Evolutionary conservation across 2,888 invertebrate genomes (phyloP).

Genomic region (Dolichopus griseipennis): DNA sequence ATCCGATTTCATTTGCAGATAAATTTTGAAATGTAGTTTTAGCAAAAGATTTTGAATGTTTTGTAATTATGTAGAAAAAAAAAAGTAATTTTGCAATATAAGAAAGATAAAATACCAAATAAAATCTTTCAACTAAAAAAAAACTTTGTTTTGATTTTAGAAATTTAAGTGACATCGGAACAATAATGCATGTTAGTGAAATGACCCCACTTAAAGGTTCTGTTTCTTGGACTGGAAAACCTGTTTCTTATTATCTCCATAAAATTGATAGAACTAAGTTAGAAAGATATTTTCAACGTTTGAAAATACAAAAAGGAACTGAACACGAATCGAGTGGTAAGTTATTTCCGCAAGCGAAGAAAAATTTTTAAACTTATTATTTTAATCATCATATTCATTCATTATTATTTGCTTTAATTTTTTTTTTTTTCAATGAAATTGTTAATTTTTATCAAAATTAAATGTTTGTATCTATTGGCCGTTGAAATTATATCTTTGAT

Average conservation of each 20-base stretch:
- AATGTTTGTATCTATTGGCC: background rate
- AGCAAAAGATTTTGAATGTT: too few species aligned
- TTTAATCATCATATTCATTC: background rate
- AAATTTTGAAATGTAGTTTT: too few species aligned
- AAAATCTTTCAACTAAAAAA: background rate
- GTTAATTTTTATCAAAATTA: background rate
- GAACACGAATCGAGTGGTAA: conserved; percentile 36
- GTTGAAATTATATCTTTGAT: background rate
- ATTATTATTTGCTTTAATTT: background rate
- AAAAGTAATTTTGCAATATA: background rate
- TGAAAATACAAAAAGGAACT: conserved; percentile 78
- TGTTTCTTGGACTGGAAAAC: conserved; percentile 98
- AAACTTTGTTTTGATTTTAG: conserved; percentile 42
- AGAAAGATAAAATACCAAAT: background rate
- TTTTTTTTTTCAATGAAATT: background rate
- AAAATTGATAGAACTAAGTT: conserved; percentile 94
- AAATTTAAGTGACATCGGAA: conserved; percentile 95
- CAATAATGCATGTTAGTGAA: conserved; percentile 97
- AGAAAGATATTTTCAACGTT: conserved; percentile 91
- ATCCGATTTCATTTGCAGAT: too few species aligned
- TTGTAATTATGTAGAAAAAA: background rate
- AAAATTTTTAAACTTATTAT: background rate
- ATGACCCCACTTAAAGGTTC: conserved; percentile 91
- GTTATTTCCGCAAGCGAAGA: background rate
- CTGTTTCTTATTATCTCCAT: conserved; percentile 97